These are phyloP conservation scores for Clepsis dumicolana DNA, from an alignment of 2,888 invertebrate species.

Conservation along the genomic window DNA sequence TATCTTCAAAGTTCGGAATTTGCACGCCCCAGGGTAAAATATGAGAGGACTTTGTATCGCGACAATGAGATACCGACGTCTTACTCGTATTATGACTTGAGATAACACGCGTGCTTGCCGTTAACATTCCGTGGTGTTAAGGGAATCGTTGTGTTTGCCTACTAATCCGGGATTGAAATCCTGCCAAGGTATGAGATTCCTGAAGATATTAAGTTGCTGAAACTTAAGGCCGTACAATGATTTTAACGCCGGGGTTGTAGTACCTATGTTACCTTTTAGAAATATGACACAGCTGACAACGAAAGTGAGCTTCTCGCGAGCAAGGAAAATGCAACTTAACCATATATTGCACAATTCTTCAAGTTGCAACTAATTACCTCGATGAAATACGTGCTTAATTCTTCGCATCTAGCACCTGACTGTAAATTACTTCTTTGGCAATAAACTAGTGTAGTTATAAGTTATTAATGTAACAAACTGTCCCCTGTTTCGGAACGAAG, in stretches of 20 bases:
- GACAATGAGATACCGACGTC: constrained; percentile 61
- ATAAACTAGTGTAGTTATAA: too few relatives aligned
- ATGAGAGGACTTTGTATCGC: constrained; percentile 60
- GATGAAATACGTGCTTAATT: too few relatives aligned
- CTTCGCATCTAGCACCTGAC: too few relatives aligned
- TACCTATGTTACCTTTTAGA: not conserved
- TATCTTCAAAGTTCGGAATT: constrained; percentile 76
- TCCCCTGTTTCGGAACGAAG: not conserved
- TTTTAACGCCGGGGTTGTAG: not conserved
- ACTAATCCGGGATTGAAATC: constrained; percentile 25
- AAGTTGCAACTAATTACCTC: too few relatives aligned
- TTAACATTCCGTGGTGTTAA: constrained; percentile 30
- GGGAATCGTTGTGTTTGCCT: constrained; percentile 32
- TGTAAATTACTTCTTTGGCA: too few relatives aligned
- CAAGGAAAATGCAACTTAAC: too few relatives aligned
- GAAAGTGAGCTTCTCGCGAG: too few relatives aligned
- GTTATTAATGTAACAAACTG: too few relatives aligned
- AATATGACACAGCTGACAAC: too few relatives aligned
- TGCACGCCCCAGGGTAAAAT: constrained; percentile 69
- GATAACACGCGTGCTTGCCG: constrained; percentile 45
- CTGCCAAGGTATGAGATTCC: not conserved
- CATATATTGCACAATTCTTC: too few relatives aligned
- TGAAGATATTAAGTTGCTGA: not conserved
- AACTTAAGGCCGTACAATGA: not conserved
- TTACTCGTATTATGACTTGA: constrained; percentile 48